Conservation (phyloP, 2,888 invertebrate species). For the Lymantria monacha region DNA sequence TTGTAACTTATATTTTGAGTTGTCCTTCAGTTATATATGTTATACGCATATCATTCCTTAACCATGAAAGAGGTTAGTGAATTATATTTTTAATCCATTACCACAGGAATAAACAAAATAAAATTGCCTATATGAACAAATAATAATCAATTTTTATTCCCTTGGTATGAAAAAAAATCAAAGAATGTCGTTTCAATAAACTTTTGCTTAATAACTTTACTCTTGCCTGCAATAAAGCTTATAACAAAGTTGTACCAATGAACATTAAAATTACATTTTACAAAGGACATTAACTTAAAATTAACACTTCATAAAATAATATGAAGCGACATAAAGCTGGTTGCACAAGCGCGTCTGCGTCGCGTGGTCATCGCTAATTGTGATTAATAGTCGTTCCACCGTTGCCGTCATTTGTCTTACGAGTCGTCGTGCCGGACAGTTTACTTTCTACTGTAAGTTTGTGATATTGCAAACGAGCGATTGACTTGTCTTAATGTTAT, state of each 20-base stretch:
- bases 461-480: constrained; percentile 37
- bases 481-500: background rate
- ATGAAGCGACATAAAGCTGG: constrained; percentile 36
- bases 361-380: constrained; percentile 65
- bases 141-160: no score
- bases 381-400: constrained; percentile 63
- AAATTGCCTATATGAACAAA: no score
- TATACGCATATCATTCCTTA: no score
- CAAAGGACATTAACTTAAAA: constrained; percentile 22
- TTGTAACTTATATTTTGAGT: no score
- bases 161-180: no score
- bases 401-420: constrained; percentile 70
- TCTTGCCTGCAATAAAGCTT: background rate
- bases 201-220: no score
- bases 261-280: constrained; percentile 10
- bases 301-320: constrained; percentile 36
- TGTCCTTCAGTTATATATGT: no score
- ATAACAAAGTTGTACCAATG: constrained; percentile 2
- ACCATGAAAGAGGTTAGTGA: no score
- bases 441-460: constrained; percentile 60
- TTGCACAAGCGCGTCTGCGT: constrained; percentile 38
- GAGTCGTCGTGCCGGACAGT: constrained; percentile 54
- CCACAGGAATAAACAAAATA: no score
- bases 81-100: no score
- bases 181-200: no score